These are phyloP conservation scores for Scolopax mira DNA, from an alignment of 2,113 vertebrate genomes.

Conservation along the genomic window DNA sequence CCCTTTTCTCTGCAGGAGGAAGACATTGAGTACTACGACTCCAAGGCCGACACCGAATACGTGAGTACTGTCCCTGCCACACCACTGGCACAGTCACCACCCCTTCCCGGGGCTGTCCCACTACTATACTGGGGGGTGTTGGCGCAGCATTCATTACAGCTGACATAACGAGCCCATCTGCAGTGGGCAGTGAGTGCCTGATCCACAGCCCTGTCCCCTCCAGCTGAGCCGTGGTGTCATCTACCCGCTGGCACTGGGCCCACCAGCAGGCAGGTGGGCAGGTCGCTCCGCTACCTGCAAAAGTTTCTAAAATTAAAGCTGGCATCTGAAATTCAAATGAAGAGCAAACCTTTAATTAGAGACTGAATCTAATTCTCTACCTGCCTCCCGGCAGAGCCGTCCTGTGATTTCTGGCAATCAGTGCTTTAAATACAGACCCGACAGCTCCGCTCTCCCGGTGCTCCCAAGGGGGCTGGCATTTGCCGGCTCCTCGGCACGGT, in stretches of 20 bases:
- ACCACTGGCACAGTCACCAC: rapidly evolving
- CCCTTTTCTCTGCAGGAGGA: constrained; percentile 82
- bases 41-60: constrained; percentile 92
- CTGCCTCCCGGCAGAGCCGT: constrained; percentile 61
- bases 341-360: constrained; percentile 82
- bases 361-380: constrained; percentile 78
- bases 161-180: rapidly evolving
- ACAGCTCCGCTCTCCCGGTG: neutral
- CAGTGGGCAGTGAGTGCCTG: neutral
- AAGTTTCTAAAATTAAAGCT: constrained; percentile 81
- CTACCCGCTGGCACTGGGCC: neutral
- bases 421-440: constrained; percentile 69
- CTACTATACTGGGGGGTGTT: rapidly evolving
- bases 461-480: neutral
- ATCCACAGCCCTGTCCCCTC: neutral
- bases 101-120: rapidly evolving
- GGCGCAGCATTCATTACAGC: neutral
- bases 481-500: rapidly evolving
- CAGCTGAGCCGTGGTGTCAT: neutral
- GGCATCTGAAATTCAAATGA: constrained; percentile 83
- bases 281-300: constrained; percentile 57
- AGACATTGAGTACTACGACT: constrained; percentile 95
- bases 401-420: constrained; percentile 81
- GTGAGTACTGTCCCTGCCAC: constrained; percentile 78
- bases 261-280: constrained; percentile 47